Base-by-base conservation (phyloP, 1,140 invertebrate genomes). In the Microplitis mediator region DNA sequence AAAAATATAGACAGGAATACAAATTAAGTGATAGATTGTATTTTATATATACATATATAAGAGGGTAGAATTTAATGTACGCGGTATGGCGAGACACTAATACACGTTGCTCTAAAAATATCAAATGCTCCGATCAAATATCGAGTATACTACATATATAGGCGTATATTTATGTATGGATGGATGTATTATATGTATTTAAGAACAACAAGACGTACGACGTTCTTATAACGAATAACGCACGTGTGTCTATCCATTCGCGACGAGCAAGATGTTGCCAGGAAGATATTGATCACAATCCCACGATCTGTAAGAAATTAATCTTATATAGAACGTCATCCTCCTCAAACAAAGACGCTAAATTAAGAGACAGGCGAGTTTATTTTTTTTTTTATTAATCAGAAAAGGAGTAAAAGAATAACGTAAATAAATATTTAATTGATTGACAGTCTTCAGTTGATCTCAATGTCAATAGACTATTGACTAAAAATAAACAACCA, bases 31-130 rank as follows among this genome's bases (percentile, higher is more conserved):
- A 6, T 9, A 45, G 11, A 11, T 45, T 9, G 11, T 45, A 45
- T 9, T 45, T 5, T 9, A 45, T 8, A 11, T 23, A 23, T 23
- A 23, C 23, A 45, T 45, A 45, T 45, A 45, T 45, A 45, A 45
- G 39, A 6, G 39, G 39, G 6, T 45, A 0, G 8, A 45, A 45
- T 45, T 45, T 45, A 45, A 45, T 8, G 39, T 45, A 11, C 4
- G 4, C 8, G 6, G 39, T 45, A 45, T 45, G 39, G 76, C 71
- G 73, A 74, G 69, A 68, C 62, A 73, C 74, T 23, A 23, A 23
- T 23, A 45, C 39, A 45, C 39, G 39, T 45, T 45, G 39, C 39
- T 45, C 80, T 82, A 82, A 82, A 82, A 82, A 82, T 82, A 82
- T 75, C 71, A 50, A 81, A 76, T 71, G 72, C 75, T 69, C 70